Evolutionary conservation across 2,888 invertebrate genomes (phyloP), one percentile per base, ranked within the genome.

Genomic region (Rhamphomyia laevipes): DNA sequence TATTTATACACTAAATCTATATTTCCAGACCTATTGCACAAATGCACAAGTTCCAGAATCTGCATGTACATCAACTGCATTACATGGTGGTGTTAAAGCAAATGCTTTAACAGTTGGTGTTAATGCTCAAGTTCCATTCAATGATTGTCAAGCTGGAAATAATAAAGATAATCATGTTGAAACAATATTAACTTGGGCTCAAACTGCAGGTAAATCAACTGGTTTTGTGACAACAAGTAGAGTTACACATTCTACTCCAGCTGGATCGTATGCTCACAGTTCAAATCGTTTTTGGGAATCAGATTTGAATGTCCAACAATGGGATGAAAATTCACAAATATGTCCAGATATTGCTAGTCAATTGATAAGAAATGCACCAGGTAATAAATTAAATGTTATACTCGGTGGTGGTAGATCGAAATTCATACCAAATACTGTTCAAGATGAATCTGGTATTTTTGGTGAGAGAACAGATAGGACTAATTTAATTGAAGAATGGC

Each of bases 211-310:
- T 1, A 83, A 80, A 61, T 67, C 71, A 1, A 54, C 74, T 58
- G 84, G 84, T 1, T 56, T 84, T 7, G 85, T 89, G 2, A 90
- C 90, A 1, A 87, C 85, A 0, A 83, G 86, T 0, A 71, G 84
- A 10, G 76, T 89, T 0, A 88, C 88, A 0, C 85, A 89, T 62
- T 89, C 88, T 0, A 84, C 85, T 2, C 87, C 88, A 1, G 80
- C 83, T 0, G 79, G 76, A 0, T 67, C 74, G 58, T 80, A 76
- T 59, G 77, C 79, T 0, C 78, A 80, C 53, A 74, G 76, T 0
- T 77, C 83, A 0, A 75, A 80, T 51, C 72, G 87, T 6, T 73
- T 81, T 55, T 87, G 84, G 81, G 86, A 88, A 65, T 74, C 73
- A 2, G 86, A 86, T 58, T 72, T 71, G 0, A 77, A 81, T 45